phyloP scores from a whole-genome alignment of 1,140 invertebrate species.

The Drosophila kepulauana region DNA sequence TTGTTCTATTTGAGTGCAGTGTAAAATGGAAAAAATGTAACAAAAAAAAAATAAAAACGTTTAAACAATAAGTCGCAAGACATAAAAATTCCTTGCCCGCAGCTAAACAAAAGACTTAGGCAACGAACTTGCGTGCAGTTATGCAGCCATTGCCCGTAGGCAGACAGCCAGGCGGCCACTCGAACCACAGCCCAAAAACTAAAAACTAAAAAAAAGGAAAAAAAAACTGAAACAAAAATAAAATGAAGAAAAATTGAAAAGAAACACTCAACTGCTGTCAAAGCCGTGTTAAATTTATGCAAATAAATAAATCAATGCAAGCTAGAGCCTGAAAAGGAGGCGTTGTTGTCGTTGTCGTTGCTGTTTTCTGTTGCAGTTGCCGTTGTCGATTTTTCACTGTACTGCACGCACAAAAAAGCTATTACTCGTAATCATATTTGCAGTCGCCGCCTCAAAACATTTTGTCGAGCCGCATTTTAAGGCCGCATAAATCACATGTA shows the following conservation, averaged over 20 bases:
- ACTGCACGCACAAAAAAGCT: conserved; percentile 59
- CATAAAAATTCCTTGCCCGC: conserved; percentile 51
- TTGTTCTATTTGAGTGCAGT: conserved; percentile 54
- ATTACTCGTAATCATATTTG: conserved; percentile 12
- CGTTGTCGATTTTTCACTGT: conserved; percentile 48
- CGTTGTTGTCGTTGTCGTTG: conserved; percentile 39
- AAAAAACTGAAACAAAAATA: too few species aligned
- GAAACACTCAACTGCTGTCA: conserved; percentile 61
- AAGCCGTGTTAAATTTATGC: conserved; percentile 81
- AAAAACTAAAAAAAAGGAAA: neutral
- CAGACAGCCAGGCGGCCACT: conserved; percentile 56
- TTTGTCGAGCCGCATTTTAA: conserved; percentile 14
- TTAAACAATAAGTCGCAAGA: conserved; percentile 33
- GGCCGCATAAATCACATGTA: conserved; percentile 39
- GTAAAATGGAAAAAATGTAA: conserved; percentile 25
- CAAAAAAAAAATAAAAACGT: conserved; percentile 36
- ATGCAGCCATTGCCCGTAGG: conserved; percentile 67
- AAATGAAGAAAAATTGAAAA: conserved; percentile 12
- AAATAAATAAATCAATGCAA: conserved; percentile 78
- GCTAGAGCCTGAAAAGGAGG: conserved; percentile 48
- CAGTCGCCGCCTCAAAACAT: conserved; percentile 11
- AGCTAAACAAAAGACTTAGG: conserved; percentile 68
- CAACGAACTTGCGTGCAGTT: conserved; percentile 77
- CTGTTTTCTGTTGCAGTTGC: conserved; percentile 25
- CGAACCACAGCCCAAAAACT: conserved; percentile 22